Base-by-base conservation (phyloP, 2,888 invertebrate genomes). In the Meloe dianella region DNA sequence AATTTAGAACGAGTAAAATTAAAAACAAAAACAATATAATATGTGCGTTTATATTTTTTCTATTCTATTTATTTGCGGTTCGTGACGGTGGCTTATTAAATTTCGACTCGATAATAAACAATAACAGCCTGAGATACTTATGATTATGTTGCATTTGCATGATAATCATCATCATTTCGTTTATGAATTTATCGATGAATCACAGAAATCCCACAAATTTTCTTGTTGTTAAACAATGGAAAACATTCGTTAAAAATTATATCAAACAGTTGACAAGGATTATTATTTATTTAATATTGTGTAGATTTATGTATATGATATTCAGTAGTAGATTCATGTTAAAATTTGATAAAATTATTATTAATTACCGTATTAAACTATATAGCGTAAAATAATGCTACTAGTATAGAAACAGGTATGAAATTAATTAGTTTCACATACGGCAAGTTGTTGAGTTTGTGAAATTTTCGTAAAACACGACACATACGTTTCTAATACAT, bases 371-470 rank as follows among this genome's bases (percentile, higher is more conserved):
- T 66, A 69, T 66, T 47, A 47, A 20, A 54, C 27, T 54, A 24
- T 51, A 51, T 69, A 66, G 32, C 58, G 66, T 51, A 66, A 64
- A 69, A 61, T 64, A 68, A 63, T 63, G 54, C 7, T 54, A 35
- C 51, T 56, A 56, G 41, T 54, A 27, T 54, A 54, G 14, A 54
- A 27, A 54, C 1, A 5, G n/a, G 54, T n/a, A 51, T 38, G 69
- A 66, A 69, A 69, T 69, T 68, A 68, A 68, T 68, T 69, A 66
- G 69, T 66, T 64, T 60, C 68, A 61, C 69, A 64, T 69, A 69
- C 66, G 68, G 68, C 66, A 66, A 66, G 68, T 65, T 57, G 54
- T 27, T 35, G 24, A 47, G 29, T 29, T 57, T 35, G 29, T 32
- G 35, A 61, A 66, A 65, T 68, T 68, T 60, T 41, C 61, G 29